Evolutionary conservation across 2,888 invertebrate genomes (phyloP).

Genomic region (Neoaliturus tenellus): DNA sequence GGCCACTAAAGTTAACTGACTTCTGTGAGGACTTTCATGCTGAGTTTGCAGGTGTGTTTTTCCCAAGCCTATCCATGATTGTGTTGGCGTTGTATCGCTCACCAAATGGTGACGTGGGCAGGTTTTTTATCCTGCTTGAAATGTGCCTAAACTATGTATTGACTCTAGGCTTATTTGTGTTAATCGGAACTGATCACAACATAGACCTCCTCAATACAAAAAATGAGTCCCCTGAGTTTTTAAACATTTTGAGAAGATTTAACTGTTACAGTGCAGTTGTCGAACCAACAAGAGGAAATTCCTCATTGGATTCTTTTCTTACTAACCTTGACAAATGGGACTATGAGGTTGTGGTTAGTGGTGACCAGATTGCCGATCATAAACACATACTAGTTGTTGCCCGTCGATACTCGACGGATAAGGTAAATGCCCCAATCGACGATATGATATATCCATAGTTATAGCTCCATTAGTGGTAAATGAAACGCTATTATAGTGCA

Average conservation of each 20-base stretch:
- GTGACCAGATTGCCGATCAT: slow-evolving; percentile 26
- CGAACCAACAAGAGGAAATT: slow-evolving; percentile 3
- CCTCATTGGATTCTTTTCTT: slow-evolving; percentile 34
- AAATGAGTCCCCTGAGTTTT: neutral
- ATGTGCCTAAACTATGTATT: neutral
- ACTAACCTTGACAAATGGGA: slow-evolving; percentile 12
- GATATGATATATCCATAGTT: too few species aligned
- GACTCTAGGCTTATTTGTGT: neutral
- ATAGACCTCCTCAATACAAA: neutral
- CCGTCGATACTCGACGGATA: too few species aligned
- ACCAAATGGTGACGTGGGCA: neutral
- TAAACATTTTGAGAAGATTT: neutral
- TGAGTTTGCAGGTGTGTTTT: neutral
- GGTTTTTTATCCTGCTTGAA: slow-evolving; percentile 6
- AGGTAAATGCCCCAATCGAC: too few species aligned
- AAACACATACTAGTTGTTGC: too few species aligned
- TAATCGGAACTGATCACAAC: slow-evolving; percentile 19
- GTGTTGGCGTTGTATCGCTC: neutral
- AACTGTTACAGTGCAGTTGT: neutral
- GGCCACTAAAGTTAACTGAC: neutral
- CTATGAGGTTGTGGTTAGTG: slow-evolving; percentile 13
- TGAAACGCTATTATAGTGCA: too few species aligned
- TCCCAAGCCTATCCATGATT: neutral
- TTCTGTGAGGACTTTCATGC: neutral
- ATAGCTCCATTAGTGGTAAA: too few species aligned